phyloP scores from a whole-genome alignment of 1,140 invertebrate species.

The Vanessa tameamea region DNA sequence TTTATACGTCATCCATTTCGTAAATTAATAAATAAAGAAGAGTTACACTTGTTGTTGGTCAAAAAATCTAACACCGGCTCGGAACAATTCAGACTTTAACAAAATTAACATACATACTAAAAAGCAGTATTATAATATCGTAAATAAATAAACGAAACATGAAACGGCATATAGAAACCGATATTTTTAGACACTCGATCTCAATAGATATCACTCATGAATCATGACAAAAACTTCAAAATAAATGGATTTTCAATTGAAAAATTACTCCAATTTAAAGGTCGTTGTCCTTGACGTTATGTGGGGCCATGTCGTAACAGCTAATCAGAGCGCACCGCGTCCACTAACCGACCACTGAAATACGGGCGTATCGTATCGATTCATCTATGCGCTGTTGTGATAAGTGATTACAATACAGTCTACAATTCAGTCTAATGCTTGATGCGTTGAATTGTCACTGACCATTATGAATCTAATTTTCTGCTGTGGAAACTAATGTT shows the following conservation, averaged over 20 bases:
- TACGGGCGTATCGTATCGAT: conserved; percentile 49
- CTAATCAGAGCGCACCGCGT: conserved; percentile 53
- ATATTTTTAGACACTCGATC: conserved; percentile 1
- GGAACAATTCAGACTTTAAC: too few species aligned
- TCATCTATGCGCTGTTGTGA: conserved; percentile 38
- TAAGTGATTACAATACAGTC: conserved; percentile 5
- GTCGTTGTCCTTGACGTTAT: conserved; percentile 62
- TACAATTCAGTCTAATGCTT: not conserved
- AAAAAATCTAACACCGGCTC: too few species aligned
- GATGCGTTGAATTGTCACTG: too few species aligned
- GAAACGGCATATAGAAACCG: not conserved
- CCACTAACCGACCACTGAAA: conserved; percentile 49
- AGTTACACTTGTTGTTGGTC: too few species aligned
- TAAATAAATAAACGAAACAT: not conserved
- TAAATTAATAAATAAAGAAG: too few species aligned
- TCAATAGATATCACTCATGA: not conserved
- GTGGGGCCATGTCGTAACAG: conserved; percentile 35
- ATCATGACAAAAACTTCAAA: conserved; percentile 44
- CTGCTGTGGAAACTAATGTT: not conserved
- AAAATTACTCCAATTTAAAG: conserved; percentile 69
- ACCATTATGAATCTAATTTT: not conserved
- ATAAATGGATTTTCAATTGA: conserved; percentile 63
- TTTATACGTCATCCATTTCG: too few species aligned
- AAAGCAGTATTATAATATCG: too few species aligned
- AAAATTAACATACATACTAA: too few species aligned